phyloP scores from a whole-genome alignment of 2,797 vertebrate species.

The Pipistrellus kuhlii region DNA sequence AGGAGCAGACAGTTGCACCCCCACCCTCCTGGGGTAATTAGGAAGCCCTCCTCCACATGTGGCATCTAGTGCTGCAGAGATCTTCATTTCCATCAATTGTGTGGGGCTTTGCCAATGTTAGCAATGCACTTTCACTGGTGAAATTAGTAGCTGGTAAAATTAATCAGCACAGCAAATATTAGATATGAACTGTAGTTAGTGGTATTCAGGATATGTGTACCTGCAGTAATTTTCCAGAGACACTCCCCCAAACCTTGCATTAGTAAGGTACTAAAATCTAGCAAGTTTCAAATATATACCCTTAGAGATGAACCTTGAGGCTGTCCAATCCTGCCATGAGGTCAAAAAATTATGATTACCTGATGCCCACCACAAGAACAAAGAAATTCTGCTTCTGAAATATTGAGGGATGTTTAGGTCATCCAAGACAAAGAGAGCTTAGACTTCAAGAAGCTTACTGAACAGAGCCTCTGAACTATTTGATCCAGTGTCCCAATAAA shows the following conservation, averaged over 20 bases:
- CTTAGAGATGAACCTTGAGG: background rate
- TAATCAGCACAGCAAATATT: conserved; percentile 41
- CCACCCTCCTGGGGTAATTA: background rate
- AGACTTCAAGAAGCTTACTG: background rate
- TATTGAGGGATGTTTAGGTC: background rate
- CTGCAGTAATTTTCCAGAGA: background rate
- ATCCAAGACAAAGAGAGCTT: background rate
- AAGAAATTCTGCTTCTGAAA: background rate
- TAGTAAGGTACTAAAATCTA: conserved; percentile 40
- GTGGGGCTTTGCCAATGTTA: background rate
- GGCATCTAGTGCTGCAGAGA: background rate
- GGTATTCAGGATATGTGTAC: background rate
- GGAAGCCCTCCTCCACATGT: conserved; percentile 8
- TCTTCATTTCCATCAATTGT: background rate
- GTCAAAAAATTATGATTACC: background rate
- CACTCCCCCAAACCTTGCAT: background rate
- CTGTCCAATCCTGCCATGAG: background rate
- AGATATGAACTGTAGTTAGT: background rate
- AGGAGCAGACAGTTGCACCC: background rate
- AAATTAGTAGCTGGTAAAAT: conserved; percentile 1
- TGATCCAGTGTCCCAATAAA: background rate
- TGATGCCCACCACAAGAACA: background rate
- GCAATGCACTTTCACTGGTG: background rate
- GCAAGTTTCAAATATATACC: background rate
- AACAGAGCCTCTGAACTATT: background rate